Base-by-base conservation (phyloP, 2,113 vertebrate species). In the Egretta garzetta region DNA sequence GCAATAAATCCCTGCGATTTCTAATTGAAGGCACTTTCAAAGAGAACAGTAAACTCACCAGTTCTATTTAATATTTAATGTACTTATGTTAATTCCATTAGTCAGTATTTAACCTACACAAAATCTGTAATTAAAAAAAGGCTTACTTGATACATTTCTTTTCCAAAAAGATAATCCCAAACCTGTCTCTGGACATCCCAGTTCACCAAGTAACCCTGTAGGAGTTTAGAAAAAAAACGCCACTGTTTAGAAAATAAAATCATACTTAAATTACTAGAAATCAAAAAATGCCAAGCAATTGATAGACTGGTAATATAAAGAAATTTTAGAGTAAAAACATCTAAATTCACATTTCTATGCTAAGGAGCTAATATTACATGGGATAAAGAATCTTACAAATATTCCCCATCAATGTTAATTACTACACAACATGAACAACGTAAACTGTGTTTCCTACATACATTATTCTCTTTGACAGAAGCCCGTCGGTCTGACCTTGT, bases 111-210 rank as follows among this genome's bases (percentile, higher is more conserved):
- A 76, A 71, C 35, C 23, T 75, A 72, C 24, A 82, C 2, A 74
- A 80, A 83, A 86, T 19, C 52, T 52, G 21, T 71, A 82, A 74
- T 37, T 52, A 55, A 80, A 73, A 76, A 85, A 81, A 62, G 13
- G 53, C 41, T 98, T 98, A 99, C 99, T 98, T 99, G 99, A 95
- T 99, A 99, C 99, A 99, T 99, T 98, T 99, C 99, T 97, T 99
- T 99, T 96, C 99, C 99, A 98, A 99, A 99, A 90, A 99, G 98
- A 74, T 99, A 99, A 97, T 99, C 99, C 99, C 99, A 99, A 49
- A 99, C 99, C 95, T 99, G 99, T 93, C 99, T 98, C 95, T 99
- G 99, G 85, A 99, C 99, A 97, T 99, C 99, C 99, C 99, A 99
- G 96, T 99, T 99, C 39, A 99, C 99, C 97, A 99, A 98, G 87